These are phyloP conservation scores for Cyprinodon brontotheroides DNA, from an alignment of 2,113 vertebrate species.

Conservation along the genomic window DNA sequence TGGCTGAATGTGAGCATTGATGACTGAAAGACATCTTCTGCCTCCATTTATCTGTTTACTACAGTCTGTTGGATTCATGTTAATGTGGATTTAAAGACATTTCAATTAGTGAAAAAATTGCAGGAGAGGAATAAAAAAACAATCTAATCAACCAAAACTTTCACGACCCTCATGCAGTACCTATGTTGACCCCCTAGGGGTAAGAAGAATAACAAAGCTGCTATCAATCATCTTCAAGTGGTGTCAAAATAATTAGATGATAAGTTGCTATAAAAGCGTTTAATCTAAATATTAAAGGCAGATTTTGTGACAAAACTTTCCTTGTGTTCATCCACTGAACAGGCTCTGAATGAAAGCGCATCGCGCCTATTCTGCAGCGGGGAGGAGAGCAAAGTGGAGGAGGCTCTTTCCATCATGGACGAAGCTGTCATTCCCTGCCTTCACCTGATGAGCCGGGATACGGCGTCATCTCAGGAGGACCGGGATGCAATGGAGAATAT, in stretches of 20 bases:
- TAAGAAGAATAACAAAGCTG: too few relatives aligned
- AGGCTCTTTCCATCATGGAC: constrained; percentile 87
- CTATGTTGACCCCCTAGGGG: too few relatives aligned
- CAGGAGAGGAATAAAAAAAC: too few relatives aligned
- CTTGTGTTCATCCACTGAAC: background rate
- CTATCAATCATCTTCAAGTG: background rate
- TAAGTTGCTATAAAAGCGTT: background rate
- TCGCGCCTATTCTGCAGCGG: constrained; percentile 86
- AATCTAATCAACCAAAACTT: too few relatives aligned
- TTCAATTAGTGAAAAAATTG: too few relatives aligned
- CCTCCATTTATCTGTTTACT: too few relatives aligned
- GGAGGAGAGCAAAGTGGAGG: constrained; percentile 83
- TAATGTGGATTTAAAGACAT: too few relatives aligned
- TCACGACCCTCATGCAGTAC: too few relatives aligned
- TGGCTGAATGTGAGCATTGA: too few relatives aligned
- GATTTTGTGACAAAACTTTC: background rate
- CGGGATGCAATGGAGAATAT: constrained; percentile 88
- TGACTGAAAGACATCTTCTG: too few relatives aligned
- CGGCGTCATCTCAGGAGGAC: constrained; percentile 84
- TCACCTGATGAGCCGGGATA: constrained; percentile 88
- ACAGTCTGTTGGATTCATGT: too few relatives aligned
- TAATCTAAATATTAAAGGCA: background rate
- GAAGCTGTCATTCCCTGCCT: constrained; percentile 94
- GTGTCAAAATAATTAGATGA: background rate
- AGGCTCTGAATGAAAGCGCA: constrained; percentile 91